phyloP scores from a whole-genome alignment of 2,888 invertebrate species.

The Liodrosophila aerea region DNA sequence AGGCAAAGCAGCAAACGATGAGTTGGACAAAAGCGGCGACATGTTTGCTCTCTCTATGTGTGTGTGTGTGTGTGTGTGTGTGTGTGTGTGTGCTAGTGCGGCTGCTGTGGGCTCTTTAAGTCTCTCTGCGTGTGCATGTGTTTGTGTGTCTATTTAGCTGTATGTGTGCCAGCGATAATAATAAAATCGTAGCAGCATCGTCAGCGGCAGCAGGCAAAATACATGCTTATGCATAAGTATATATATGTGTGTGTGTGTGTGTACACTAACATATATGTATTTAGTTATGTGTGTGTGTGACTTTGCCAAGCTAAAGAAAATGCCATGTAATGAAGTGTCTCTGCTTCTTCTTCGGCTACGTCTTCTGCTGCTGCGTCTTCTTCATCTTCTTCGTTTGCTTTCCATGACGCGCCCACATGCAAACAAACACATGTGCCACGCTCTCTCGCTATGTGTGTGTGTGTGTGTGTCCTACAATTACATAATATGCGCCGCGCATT shows the following conservation, averaged over 20 bases:
- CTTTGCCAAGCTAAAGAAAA: slow-evolving; percentile 56
- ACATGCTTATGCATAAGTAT: slow-evolving; percentile 47
- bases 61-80: slow-evolving; percentile 24
- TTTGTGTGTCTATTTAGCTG: slow-evolving; percentile 7
- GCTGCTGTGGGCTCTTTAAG: slow-evolving; percentile 45
- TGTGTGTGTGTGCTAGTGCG: slow-evolving; percentile 18
- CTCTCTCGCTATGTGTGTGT: slow-evolving; percentile 12
- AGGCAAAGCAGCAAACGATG: slow-evolving; percentile 34
- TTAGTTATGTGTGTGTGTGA: slow-evolving; percentile 15
- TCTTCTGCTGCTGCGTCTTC: neutral
- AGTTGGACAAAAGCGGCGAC: slow-evolving; percentile 55
- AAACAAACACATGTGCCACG: slow-evolving; percentile 14
- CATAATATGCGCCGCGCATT: slow-evolving; percentile 75
- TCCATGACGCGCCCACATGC: slow-evolving; percentile 23
- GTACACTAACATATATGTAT: slow-evolving; percentile 10
- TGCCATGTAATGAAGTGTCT: slow-evolving; percentile 74
- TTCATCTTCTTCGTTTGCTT: slow-evolving; percentile 5
- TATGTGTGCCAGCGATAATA: slow-evolving; percentile 62
- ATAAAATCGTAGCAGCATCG: slow-evolving; percentile 68
- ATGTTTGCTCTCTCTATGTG: slow-evolving; percentile 31
- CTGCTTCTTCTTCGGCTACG: slow-evolving; percentile 20
- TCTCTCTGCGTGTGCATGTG: slow-evolving; percentile 20
- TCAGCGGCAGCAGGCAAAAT: slow-evolving; percentile 46
- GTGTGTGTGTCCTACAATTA: slow-evolving; percentile 64
- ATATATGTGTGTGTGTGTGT: slow-evolving; percentile 29